Base-by-base conservation (phyloP, 2,797 vertebrate species). In the Luscinia luscinia region DNA sequence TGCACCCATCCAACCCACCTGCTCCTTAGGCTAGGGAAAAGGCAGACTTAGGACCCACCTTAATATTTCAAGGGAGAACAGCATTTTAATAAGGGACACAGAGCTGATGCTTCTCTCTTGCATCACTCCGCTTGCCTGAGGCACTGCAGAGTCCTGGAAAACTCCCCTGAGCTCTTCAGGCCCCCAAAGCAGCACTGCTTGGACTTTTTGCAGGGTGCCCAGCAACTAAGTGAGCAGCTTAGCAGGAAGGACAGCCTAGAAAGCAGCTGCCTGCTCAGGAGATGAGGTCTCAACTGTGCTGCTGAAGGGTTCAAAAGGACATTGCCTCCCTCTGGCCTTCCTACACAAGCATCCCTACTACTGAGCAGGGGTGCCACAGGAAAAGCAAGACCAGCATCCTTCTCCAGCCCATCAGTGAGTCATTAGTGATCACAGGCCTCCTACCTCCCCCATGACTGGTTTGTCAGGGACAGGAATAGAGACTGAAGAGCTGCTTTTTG, bases 11-110 rank as follows among this genome's bases (percentile, higher is more conserved):
- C 87, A 84, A 79, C 61, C 55, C 67, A 90, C 80, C 75, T 79
- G 72, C 62, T 89, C 77, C 75, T 82, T 3, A 69, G 62, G 32
- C 57, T 75, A 74, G 19, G 83, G 85, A 87, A 83, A 87, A 87
- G 27, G 51, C 68, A 93, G 69, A 76, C 84, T 91, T 23, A 51
- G 84, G 76, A 82, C 52, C 66, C 91, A 90, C 82, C 80, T 91
- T 66, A 6, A 0, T 73, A 63, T 79, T 82, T 84, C 57, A 78
- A 84, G 59, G 0, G 6, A 92, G 63, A 93, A 87, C 8, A 57
- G 77, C 48, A 59, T 86, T 84, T 95, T 89, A 95, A 93, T 43
- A 79, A 75, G 15, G 67, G 82, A 80, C 17, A 74, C 36, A 87
- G 85, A 85, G 67, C 69, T 89, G 69, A 61, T 0, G 23, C 34